Base-by-base conservation (phyloP, 2,888 invertebrate species). In the Melieria picta region DNA sequence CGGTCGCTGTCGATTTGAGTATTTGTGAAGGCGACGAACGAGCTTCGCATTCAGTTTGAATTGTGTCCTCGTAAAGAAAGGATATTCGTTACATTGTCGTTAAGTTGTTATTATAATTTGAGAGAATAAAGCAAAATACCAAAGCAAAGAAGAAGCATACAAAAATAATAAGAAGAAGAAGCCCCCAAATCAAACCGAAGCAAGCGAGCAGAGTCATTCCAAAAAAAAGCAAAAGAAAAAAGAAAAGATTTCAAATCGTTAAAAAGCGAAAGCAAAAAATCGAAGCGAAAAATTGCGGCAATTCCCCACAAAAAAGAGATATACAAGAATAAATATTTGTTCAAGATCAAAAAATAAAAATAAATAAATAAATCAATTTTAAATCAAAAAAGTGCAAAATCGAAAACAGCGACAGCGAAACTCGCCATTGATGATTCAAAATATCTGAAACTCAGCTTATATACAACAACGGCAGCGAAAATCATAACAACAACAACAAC, bases 1-100 rank as follows among this genome's bases (percentile, higher is more conserved):
- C 73, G 74, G 71, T 75, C 69, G 60, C 63, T 60, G 71, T 61
- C 68, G 63, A 67, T 77, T 79, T 78, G 83, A 84, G 86, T 85
- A 85, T 85, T 86, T 85, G 83, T 83, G 84, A 85, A 81, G 78
- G 80, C 80, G 80, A 83, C 84, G 83, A 83, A 81, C 77, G 79
- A 75, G 79, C 79, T 82, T 86, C 83, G 84, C 82, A 81, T 85
- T 87, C 86, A 86, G 86, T 86, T 85, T 84, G 84, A 86, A 86
- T 86, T 86, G 84, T 85, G 86, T 85, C 87, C 84, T 87, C 86
- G 84, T 84, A 84, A 84, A 84, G 86, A 85, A 86, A 87, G 86
- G 86, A 86, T 86, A 86, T 86, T 86, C 85, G 86, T 86, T 86
- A 84, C 84, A 85, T 86, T 86, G 84, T 85, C 85, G 80, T 86